These are phyloP conservation scores for Rhinogobius similis DNA, from an alignment of 2,113 vertebrate species.

Conservation along the genomic window DNA sequence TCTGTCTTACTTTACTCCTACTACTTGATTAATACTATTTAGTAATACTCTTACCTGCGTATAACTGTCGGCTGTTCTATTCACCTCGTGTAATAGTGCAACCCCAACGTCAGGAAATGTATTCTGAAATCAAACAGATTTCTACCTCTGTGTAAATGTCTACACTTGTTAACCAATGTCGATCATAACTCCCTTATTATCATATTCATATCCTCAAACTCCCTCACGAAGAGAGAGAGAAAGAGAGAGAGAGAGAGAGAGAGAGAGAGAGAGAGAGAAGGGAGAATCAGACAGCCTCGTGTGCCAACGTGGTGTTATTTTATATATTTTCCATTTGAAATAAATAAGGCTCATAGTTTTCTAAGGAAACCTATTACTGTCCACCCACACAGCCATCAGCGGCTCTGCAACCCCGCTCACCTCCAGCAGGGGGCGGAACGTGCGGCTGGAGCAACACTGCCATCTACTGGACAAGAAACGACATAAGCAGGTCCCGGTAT, in stretches of 20 bases:
- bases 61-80: too few species aligned
- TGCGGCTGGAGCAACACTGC: background rate
- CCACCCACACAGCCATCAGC: slow-evolving; percentile 71
- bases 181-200: background rate
- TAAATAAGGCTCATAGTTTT: slow-evolving; percentile 55
- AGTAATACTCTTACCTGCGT: too few species aligned
- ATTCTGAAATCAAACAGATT: background rate
- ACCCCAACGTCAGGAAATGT: background rate
- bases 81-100: background rate
- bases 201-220: background rate
- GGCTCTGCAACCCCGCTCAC: slow-evolving; percentile 72
- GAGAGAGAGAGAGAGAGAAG: background rate
- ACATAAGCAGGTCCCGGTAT: too few species aligned
- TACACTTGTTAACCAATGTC: background rate
- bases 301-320: slow-evolving; percentile 36
- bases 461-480: background rate
- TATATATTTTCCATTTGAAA: slow-evolving; percentile 36
- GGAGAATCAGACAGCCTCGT: slow-evolving; percentile 43
- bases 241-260: background rate
- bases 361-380: slow-evolving; percentile 71
- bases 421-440: slow-evolving; percentile 22
- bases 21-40: background rate
- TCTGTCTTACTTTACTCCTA: too few species aligned
- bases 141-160: background rate
- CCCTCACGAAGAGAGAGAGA: background rate